Conservation (phyloP, 2,797 vertebrate species). For the Pagetopsis macropterus region DNA sequence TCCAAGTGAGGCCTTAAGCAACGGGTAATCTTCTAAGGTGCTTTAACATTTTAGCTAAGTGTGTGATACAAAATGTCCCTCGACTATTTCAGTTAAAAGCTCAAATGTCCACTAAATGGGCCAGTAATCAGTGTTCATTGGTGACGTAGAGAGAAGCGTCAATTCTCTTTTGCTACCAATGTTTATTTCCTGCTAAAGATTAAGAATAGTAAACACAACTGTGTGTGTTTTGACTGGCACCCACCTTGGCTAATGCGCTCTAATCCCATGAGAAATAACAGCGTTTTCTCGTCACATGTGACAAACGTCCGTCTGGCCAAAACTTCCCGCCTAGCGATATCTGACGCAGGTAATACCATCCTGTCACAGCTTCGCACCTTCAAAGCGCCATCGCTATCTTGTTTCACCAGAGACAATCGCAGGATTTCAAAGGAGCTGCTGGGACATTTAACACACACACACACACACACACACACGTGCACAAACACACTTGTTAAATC, state of each 20-base stretch:
- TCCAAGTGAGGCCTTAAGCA: slow-evolving; percentile 40
- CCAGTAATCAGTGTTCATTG: slow-evolving; percentile 44
- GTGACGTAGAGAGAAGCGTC: slow-evolving; percentile 55
- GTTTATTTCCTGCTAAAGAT: slow-evolving; percentile 67
- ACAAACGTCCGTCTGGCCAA: slow-evolving; percentile 64
- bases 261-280: slow-evolving; percentile 68
- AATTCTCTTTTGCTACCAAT: slow-evolving; percentile 22
- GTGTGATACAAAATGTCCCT: slow-evolving; percentile 32
- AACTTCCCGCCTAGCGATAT: slow-evolving; percentile 47
- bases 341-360: slow-evolving; percentile 60
- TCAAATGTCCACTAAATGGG: slow-evolving; percentile 52
- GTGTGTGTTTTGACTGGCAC: slow-evolving; percentile 68
- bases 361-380: slow-evolving; percentile 71
- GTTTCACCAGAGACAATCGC: slow-evolving; percentile 78
- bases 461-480: background rate
- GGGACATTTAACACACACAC: slow-evolving; percentile 51
- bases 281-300: slow-evolving; percentile 57
- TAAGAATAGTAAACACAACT: slow-evolving; percentile 53
- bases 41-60: slow-evolving; percentile 61
- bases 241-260: slow-evolving; percentile 66
- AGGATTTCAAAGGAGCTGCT: slow-evolving; percentile 65
- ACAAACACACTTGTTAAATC: slow-evolving; percentile 44
- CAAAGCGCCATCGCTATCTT: slow-evolving; percentile 76
- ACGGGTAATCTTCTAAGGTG: slow-evolving; percentile 52
- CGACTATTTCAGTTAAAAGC: slow-evolving; percentile 54